Evolutionary conservation across 2,797 vertebrate genomes (phyloP).

Genomic region (Tarsius wallacei): DNA sequence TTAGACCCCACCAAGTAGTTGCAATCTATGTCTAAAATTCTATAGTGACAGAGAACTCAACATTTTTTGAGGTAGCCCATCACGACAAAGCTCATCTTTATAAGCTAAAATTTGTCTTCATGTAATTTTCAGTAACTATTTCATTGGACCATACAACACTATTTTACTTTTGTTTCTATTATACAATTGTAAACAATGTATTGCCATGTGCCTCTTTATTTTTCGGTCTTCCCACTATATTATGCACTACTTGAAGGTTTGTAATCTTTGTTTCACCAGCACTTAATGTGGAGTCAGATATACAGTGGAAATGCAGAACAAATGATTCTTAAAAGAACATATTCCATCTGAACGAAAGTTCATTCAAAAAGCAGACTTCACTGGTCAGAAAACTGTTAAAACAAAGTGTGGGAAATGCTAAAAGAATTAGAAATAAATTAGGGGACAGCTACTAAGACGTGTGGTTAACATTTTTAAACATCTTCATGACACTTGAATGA

Average conservation of each 20-base stretch:
- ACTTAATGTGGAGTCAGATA: background rate
- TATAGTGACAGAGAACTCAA: background rate
- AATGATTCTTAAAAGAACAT: background rate
- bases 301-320: background rate
- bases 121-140: background rate
- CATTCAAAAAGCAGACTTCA: background rate
- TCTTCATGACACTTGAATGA: background rate
- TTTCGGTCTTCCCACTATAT: background rate
- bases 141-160: background rate
- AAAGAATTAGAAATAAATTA: background rate
- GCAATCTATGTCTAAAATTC: background rate
- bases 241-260: background rate
- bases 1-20: slow-evolving; percentile 6
- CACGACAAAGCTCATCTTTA: background rate
- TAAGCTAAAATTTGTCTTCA: background rate
- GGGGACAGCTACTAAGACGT: background rate
- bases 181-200: background rate
- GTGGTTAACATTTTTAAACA: background rate
- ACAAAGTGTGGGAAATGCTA: background rate
- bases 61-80: background rate
- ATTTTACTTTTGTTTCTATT: background rate
- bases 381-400: background rate
- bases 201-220: background rate
- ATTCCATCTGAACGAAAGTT: background rate
- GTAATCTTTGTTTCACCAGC: background rate